These are phyloP conservation scores for Poecilia picta DNA, from an alignment of 2,797 vertebrate species.

Conservation along the genomic window DNA sequence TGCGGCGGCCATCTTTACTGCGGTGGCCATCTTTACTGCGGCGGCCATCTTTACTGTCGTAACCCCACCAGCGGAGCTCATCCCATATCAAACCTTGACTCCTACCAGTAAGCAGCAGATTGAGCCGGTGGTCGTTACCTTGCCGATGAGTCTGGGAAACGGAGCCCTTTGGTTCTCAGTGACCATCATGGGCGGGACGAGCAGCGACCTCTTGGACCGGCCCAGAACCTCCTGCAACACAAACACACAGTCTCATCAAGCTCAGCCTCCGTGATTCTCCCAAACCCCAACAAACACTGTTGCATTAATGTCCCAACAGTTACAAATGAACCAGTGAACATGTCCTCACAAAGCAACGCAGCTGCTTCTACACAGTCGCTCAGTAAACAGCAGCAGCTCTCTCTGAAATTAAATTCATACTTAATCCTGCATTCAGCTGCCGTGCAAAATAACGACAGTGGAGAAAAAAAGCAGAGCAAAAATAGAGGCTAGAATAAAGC, in stretches of 20 bases:
- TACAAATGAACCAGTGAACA: too few species aligned
- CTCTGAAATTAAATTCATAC: slow-evolving; percentile 9
- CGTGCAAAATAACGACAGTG: slow-evolving; percentile 24
- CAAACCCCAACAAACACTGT: too few species aligned
- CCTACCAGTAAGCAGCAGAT: neutral
- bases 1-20: too few species aligned
- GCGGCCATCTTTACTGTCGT: too few species aligned
- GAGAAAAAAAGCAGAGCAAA: slow-evolving; percentile 11
- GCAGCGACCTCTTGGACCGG: slow-evolving; percentile 90
- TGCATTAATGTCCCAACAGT: too few species aligned
- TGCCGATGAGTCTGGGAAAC: slow-evolving; percentile 90
- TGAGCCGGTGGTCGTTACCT: slow-evolving; percentile 81
- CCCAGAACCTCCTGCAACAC: slow-evolving; percentile 85
- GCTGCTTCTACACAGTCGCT: slow-evolving; percentile 4
- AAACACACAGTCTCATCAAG: slow-evolving; percentile 19
- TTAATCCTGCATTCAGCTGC: neutral
- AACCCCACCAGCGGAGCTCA: too few species aligned
- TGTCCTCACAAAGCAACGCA: neutral
- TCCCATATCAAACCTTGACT: too few species aligned
- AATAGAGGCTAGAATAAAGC: slow-evolving; percentile 13
- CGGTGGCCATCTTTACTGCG: too few species aligned
- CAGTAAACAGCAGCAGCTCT: slow-evolving; percentile 10
- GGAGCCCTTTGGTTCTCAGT: slow-evolving; percentile 94
- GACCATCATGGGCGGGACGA: slow-evolving; percentile 89
- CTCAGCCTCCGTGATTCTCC: neutral